Base-by-base conservation (phyloP, 2,113 vertebrate species). In the Mohoua ochrocephala region DNA sequence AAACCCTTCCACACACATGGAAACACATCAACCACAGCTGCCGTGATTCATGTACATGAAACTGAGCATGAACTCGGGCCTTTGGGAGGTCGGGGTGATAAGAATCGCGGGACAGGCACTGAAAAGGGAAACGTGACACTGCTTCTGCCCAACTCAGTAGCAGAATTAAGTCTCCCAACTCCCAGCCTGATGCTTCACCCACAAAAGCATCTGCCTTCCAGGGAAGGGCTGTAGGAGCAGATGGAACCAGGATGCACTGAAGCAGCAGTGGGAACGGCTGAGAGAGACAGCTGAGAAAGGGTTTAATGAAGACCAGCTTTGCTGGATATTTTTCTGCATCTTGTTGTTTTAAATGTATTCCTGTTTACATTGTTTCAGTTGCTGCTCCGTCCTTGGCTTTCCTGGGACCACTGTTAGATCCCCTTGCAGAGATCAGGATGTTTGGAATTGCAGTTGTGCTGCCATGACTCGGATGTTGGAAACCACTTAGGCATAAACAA, bases 371-470 rank as follows among this genome's bases (percentile, higher is more conserved):
- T 89, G 49, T 63, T 95, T 71, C 59, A 33, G 67, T 85, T 77
- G 69, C 87, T 93, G 76, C 88, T 80, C 47, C 0, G 84, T 93
- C 96, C 95, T 98, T 97, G 95, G 88, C 91, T 93, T 90, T 89
- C 77, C 86, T 91, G 94, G 86, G 64, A 60, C 81, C 79, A 6
- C 59, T 74, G 56, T 79, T 93, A 90, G 87, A 89, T 50, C 70
- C 30, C 78, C 45, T 91, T 68, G 37, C 33, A 10, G 56, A 70
- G 45, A 88, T 86, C 75, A 96, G 87, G 81, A 97, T 95, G 65
- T 97, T 97, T 97, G 91, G 89, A 95, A 93, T 86, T 91, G 93
- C 89, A 11, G n/a, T 75, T 96, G 87, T 96, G 83, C 92, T 92
- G 64, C 87, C 89, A 24, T 85, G 93, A 87, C 87, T 91, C 31